phyloP scores from a whole-genome alignment of 2,888 invertebrate genomes.

The Abrostola tripartita region DNA sequence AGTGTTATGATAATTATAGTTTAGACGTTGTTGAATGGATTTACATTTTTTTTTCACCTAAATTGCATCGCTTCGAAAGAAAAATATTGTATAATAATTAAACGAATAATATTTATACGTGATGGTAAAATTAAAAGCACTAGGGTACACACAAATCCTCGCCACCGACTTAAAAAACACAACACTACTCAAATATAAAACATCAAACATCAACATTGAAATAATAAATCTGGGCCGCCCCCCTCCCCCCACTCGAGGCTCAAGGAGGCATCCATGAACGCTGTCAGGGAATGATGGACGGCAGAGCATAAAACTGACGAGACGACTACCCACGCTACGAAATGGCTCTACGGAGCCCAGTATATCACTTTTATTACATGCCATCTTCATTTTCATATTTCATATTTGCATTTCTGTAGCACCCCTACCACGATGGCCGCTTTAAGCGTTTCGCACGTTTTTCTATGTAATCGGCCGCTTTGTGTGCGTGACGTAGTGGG shows the following conservation, averaged over 20 bases:
- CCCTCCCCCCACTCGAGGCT: conserved; percentile 61
- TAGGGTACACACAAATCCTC: too few species aligned
- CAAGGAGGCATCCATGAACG: conserved; percentile 87
- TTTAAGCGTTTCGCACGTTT: conserved; percentile 84
- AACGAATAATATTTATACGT: too few species aligned
- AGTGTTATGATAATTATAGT: too few species aligned
- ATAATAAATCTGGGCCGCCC: conserved; percentile 78
- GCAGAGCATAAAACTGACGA: conserved; percentile 93
- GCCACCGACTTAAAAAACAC: too few species aligned
- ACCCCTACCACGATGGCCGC: conserved; percentile 60
- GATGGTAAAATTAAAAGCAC: too few species aligned
- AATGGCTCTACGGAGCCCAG: conserved; percentile 93
- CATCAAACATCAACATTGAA: conserved; percentile 80
- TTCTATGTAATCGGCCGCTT: conserved; percentile 83
- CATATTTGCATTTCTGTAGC: conserved; percentile 88
- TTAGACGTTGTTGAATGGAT: too few species aligned
- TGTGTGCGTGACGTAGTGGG: conserved; percentile 76
- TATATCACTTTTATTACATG: conserved; percentile 94
- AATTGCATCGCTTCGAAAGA: too few species aligned
- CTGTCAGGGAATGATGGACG: conserved; percentile 92
- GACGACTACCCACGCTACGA: conserved; percentile 90
- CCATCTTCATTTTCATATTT: conserved; percentile 91
- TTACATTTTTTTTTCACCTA: too few species aligned
- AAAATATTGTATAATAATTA: too few species aligned
- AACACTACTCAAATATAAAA: conserved; percentile 66